Evolutionary conservation across 2,113 vertebrate genomes (phyloP), one percentile per base, ranked within the genome.

Genomic region (Balaeniceps rex): DNA sequence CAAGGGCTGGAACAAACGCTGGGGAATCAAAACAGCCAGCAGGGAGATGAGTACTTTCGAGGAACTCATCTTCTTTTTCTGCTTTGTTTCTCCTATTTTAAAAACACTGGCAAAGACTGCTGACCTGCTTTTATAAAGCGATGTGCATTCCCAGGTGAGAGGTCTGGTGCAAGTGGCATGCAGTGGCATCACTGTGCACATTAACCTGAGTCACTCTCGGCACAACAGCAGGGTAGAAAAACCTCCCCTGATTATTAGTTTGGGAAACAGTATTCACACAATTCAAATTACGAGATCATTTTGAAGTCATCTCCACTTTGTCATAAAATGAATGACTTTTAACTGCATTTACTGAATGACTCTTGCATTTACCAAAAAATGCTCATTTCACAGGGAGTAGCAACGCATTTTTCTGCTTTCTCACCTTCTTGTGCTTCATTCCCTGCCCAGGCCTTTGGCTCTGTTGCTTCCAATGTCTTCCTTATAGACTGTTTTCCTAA

Each of bases 91-190:
- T 7, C 36, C 24, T 64, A 7, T 44, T 64, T 64, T 26, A 29
- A 83, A 83, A 72, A 19, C 46, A 61, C 34, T 28, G 42, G 24
- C 69, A 51, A 68, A 86, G 36, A 33, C 42, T 36, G 29, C 40
- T 69, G 44, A 47, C 54, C 26, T 83, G 61, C 28, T 60, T 83
- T 74, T 70, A 31, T 79, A n/a, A 78, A 47, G 31, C 2, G 4
- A 52, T 26, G 17, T 2, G 3, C 10, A 17, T 68, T 83, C 36
- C 51, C 54, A 29, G 14, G 26, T 51, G 31, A 71, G 19, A 19
- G 12, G 12, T 42, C 61, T 1, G 1, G 28, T 36, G 36, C 1
- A 1, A 55, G 29, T 19, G 44, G n/a, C 0, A 1, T 21, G 33
- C 36, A 34, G 61, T 24, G 18, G 54, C 63, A n/a, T 58, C 3